phyloP scores from a whole-genome alignment of 2,888 invertebrate species.

The Erebia epiphron region DNA sequence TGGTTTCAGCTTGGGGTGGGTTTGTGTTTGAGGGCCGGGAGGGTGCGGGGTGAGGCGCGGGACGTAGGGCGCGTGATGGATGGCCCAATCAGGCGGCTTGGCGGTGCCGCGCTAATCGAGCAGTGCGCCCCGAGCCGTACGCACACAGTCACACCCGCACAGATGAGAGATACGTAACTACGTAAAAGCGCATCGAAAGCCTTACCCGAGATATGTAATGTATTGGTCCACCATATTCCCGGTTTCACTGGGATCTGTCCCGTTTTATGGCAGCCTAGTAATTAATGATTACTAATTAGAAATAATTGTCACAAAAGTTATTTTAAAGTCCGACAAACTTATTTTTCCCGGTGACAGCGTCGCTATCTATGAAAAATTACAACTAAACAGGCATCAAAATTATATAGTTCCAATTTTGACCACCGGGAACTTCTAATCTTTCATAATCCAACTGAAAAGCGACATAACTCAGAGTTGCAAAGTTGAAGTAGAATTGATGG shows the following conservation, averaged over 20 bases:
- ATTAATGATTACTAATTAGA: neutral
- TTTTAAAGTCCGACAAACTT: too few species aligned
- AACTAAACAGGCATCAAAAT: too few species aligned
- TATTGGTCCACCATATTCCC: constrained; percentile 27
- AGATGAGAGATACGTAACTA: constrained; percentile 49
- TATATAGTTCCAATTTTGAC: too few species aligned
- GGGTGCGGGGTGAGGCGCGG: constrained; percentile 59
- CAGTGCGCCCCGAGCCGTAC: constrained; percentile 71
- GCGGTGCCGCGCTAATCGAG: constrained; percentile 79
- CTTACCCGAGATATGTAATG: constrained; percentile 56
- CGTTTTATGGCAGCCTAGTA: constrained; percentile 11
- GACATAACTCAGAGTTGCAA: too few species aligned
- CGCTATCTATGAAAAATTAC: too few species aligned
- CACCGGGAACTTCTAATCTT: too few species aligned
- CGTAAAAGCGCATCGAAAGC: constrained; percentile 68
- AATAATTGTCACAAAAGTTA: too few species aligned
- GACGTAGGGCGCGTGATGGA: constrained; percentile 79
- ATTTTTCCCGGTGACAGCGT: too few species aligned
- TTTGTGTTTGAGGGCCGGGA: constrained; percentile 44
- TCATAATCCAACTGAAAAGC: too few species aligned
- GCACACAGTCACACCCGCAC: constrained; percentile 58
- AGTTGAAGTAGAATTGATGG: too few species aligned
- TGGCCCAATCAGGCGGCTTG: constrained; percentile 83
- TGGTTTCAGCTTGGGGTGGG: constrained; percentile 47
- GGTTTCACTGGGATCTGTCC: constrained; percentile 18